Base-by-base conservation (phyloP, 1,140 invertebrate genomes). In the Archivesica marissinica region DNA sequence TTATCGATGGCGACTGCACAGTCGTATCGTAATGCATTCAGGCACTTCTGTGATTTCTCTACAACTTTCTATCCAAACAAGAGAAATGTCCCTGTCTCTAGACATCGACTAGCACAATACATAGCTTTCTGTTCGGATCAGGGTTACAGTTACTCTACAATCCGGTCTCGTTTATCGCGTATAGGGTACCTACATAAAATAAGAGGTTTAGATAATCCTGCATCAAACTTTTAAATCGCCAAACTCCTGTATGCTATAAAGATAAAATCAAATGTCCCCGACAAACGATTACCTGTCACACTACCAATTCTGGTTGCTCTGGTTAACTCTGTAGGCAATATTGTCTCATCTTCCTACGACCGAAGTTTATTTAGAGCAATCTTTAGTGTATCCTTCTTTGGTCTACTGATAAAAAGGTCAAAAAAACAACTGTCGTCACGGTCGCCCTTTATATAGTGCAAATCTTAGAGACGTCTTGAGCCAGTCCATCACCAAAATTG, bases 111-210 rank as follows among this genome's bases (percentile, higher is more conserved):
- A 30, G 61, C 61, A 15, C 59, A 64, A 35, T 80, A 66, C 38
- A 66, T 66, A 20, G 44, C 61, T 15, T 23, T 20, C 15, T 77
- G 74, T 30, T 61, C 64, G 23, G 25, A 23, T 50, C 30, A 47
- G 20, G 4, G 2, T 15, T n/a, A 41, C 23, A 59, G 50, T n/a
- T n/a, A n/a, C 7, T 30, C 4, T 38, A 80, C 56, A 50, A 68
- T 80, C 39, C 25, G 35, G 25, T 41, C 77, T 17, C 68, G 2
- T 30, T 25, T 44, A 28, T 47, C 77, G 13, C 38, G 23, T 2
- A n/a, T 79, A 33, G 30, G n/a, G n/a, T 79, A 50, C 41, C 28
- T 66, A 15, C 59, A 66, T 66, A 79, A 80, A 39, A 17, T 80
- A 28, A 20, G 47, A 38, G 52, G 30, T 52, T 30, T 74, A 0